Conservation (phyloP, 2,113 vertebrate species). For the Leucopsar rothschildi region DNA sequence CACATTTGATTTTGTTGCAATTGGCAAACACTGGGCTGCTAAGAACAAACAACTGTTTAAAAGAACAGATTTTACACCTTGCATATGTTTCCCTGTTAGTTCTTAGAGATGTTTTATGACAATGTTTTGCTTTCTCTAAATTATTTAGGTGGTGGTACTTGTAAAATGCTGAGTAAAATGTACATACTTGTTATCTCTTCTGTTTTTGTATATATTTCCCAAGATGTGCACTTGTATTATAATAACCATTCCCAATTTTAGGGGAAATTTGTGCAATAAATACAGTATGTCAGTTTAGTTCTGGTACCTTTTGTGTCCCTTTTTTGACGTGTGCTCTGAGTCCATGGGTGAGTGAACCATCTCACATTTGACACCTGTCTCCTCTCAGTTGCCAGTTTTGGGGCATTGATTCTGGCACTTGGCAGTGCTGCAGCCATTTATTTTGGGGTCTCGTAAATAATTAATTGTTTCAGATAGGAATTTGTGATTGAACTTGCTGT, state of each 20-base stretch:
- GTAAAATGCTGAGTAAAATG: conserved; percentile 83
- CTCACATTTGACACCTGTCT: neutral
- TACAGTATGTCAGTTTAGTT: conserved; percentile 75
- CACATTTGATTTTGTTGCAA: conserved; percentile 44
- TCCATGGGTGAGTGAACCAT: accelerated
- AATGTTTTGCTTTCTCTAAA: conserved; percentile 81
- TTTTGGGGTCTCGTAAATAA: accelerated
- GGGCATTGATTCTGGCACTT: accelerated
- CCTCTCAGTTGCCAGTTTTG: too few species aligned
- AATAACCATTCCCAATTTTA: conserved; percentile 94
- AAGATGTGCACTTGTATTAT: conserved; percentile 83
- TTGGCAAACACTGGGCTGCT: conserved; percentile 68
- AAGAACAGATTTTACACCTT: conserved; percentile 50
- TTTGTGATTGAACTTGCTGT: neutral
- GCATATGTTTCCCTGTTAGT: conserved; percentile 27
- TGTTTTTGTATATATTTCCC: conserved; percentile 93
- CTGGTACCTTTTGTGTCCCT: neutral
- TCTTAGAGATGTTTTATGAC: conserved; percentile 64
- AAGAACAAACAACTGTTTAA: conserved; percentile 40
- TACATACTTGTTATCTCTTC: conserved; percentile 85
- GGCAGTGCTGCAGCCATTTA: neutral
- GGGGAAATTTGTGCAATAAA: conserved; percentile 99
- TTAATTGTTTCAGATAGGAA: neutral
- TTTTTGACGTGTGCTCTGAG: neutral
- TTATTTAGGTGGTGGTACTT: conserved; percentile 86